phyloP scores from a whole-genome alignment of 2,113 vertebrate species.

The Muntiacus muntjak region DNA sequence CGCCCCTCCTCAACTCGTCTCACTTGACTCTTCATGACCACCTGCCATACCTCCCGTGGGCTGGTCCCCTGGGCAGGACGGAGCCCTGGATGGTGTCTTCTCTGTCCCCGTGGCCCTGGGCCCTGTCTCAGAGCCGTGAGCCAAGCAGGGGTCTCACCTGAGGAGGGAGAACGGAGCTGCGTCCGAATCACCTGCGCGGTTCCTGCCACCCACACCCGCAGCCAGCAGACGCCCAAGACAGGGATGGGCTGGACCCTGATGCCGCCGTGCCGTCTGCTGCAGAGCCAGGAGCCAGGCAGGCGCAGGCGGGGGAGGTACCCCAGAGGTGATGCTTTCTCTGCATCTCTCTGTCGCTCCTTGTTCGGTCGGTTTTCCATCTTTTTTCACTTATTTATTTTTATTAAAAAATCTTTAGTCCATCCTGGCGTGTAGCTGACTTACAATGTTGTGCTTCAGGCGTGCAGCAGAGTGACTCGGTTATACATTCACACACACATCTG shows the following conservation, averaged over 20 bases:
- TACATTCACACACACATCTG: fast-evolving
- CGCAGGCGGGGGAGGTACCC: fast-evolving
- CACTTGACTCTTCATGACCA: neutral
- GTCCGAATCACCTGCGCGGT: fast-evolving
- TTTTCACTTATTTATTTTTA: neutral
- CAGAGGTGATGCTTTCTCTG: neutral
- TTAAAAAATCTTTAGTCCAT: neutral
- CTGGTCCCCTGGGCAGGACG: neutral
- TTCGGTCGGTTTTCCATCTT: neutral
- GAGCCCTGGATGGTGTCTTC: too few species aligned
- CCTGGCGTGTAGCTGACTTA: neutral
- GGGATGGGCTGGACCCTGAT: fast-evolving
- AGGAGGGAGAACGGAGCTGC: fast-evolving
- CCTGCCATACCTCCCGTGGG: fast-evolving
- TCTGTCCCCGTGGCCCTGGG: neutral
- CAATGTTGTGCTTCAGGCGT: neutral
- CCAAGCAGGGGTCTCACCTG: neutral
- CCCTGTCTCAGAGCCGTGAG: fast-evolving
- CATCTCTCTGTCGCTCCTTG: neutral
- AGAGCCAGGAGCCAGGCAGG: too few species aligned
- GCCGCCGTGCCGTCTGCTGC: fast-evolving
- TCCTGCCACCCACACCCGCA: neutral
- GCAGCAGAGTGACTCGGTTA: neutral
- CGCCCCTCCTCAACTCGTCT: neutral
- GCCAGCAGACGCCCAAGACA: fast-evolving